Evolutionary conservation across 2,888 invertebrate species (phyloP).

Genomic region (Gibbula magus): DNA sequence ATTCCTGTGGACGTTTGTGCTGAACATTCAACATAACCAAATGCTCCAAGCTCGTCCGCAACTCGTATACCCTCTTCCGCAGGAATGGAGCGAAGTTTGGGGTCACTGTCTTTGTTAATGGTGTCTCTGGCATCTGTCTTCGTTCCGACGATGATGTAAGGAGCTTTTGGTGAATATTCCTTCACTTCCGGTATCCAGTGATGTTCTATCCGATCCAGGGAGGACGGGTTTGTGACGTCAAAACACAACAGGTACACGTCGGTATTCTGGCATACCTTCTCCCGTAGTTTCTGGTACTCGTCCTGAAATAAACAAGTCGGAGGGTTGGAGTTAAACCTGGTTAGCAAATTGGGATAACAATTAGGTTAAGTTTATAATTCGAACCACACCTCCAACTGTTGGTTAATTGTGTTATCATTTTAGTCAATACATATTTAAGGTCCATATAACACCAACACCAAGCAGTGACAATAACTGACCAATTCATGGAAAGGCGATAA

Average conservation of each 20-base stretch:
- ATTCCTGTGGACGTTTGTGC: constrained; percentile 55
- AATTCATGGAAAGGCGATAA: too few relatives aligned
- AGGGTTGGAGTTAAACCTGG: background rate
- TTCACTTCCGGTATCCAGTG: constrained; percentile 61
- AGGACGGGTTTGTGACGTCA: constrained; percentile 57
- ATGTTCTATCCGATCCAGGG: constrained; percentile 55
- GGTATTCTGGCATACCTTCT: constrained; percentile 54
- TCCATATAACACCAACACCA: too few relatives aligned
- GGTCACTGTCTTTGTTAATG: constrained; percentile 19
- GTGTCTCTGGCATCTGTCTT: constrained; percentile 54
- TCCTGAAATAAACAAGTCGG: constrained; percentile 50
- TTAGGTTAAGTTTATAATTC: too few relatives aligned
- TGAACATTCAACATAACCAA: constrained; percentile 61
- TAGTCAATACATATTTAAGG: too few relatives aligned
- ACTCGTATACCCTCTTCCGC: constrained; percentile 48
- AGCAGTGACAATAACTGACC: too few relatives aligned
- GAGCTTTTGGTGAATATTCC: constrained; percentile 43
- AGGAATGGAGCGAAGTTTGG: background rate
- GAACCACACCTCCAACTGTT: too few relatives aligned
- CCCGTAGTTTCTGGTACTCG: constrained; percentile 61
- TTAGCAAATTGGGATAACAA: too few relatives aligned
- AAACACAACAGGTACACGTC: constrained; percentile 64
- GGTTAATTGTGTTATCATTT: too few relatives aligned
- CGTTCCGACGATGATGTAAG: constrained; percentile 58
- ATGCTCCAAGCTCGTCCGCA: constrained; percentile 56